A percentile compares a stretch with the other conserved stretches of the same genome.
phyloP scores from a whole-genome alignment of 2,797 vertebrate species.

The Lithobates pipiens region DNA sequence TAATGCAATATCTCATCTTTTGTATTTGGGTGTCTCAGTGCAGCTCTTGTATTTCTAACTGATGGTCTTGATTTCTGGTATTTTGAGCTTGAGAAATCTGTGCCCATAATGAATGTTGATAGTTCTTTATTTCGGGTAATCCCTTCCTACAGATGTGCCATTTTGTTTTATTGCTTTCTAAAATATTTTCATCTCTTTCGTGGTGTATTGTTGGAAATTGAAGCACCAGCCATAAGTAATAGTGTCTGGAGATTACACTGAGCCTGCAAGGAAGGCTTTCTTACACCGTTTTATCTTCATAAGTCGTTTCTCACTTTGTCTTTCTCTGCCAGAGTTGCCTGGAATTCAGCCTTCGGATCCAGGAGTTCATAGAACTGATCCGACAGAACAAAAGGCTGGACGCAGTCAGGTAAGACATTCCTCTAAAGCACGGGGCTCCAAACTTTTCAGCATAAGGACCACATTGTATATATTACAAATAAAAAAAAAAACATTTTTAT shows the following conservation, averaged over 20 bases:
- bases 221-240: background rate
- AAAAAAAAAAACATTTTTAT: too few species aligned
- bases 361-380: constrained; percentile 99
- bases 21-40: background rate
- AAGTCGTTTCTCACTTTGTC: constrained; percentile 58
- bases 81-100: background rate
- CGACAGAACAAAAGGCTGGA: constrained; percentile 99
- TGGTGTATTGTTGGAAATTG: constrained; percentile 1
- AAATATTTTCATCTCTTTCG: background rate
- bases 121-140: background rate
- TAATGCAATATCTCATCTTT: background rate
- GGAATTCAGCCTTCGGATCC: constrained; percentile 98
- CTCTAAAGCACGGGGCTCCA: too few species aligned
- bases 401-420: constrained; percentile 88
- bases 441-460: too few species aligned
- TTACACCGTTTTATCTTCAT: background rate
- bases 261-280: background rate
- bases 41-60: background rate
- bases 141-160: background rate
- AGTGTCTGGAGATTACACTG: background rate
- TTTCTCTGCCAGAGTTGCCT: constrained; percentile 89
- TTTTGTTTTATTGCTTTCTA: background rate
- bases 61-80: background rate
- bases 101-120: background rate
- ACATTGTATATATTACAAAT: too few species aligned